Base-by-base conservation (phyloP, 2,797 vertebrate species). In the Fistularia commersonii region DNA sequence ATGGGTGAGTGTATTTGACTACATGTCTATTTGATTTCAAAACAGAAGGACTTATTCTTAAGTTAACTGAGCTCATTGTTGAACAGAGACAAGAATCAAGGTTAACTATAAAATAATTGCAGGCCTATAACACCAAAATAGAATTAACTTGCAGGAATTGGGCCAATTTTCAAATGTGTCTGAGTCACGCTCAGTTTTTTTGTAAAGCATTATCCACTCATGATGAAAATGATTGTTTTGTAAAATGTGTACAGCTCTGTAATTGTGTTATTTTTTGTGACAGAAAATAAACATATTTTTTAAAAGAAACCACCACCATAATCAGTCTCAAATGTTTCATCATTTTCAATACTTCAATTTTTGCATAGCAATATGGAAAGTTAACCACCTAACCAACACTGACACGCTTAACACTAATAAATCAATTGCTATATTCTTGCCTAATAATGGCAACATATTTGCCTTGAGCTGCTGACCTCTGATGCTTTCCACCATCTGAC, bases 161-260 rank as follows among this genome's bases (percentile, higher is more conserved):
- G 56, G 79, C 69, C 42, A 67, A 74, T 39, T 59, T 72, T 44
- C 53, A 31, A 66, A 68, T 23, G 59, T 43, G 58, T 65, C 73
- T 61, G 38, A 76, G 60, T 67, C 59, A 74, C 36, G 53, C 67
- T 62, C 76, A 58, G 70, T 79, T 69, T 58, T 58, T 68, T 72
- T 73, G 59, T 68, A 66, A 69, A 76, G 64, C 57, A 23, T 6
- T 62, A 66, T 58, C 41, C 46, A 55, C 65, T 77, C 48, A 74
- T 57, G 61, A 51, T 57, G 64, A 43, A 87, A 75, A 71, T 77
- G 62, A 83, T 56, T 81, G 10, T 76, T 85, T 81, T 90, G 86
- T 90, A 89, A 89, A 90, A 88, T 87, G 81, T 91, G 89, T 90
- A 88, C 87, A 90, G 86, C 74, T 84, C 69, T 87, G 76, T 83